Evolutionary conservation across 2,113 vertebrate species (phyloP).

Genomic region (Prochilodus magdalenae): DNA sequence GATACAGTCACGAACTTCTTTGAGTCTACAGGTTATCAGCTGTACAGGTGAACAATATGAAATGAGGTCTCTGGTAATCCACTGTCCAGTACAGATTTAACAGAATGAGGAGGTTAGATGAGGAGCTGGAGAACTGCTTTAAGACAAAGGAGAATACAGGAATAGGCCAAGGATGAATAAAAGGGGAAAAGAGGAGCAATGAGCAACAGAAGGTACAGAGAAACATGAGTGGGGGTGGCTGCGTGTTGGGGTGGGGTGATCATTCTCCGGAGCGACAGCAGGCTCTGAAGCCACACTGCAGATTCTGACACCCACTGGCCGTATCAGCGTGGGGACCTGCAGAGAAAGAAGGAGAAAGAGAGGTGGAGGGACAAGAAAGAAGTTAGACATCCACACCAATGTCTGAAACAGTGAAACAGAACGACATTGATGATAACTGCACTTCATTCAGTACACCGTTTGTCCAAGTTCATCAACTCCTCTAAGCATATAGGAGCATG

Average conservation of each 20-base stretch:
- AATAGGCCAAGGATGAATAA: constrained; percentile 39
- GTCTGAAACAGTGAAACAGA: too few relatives aligned
- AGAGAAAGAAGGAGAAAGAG: constrained; percentile 61
- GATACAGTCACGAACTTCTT: neutral
- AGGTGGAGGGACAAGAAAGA: neutral
- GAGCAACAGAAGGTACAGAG: constrained; percentile 34
- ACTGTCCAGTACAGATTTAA: neutral
- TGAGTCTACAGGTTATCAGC: neutral
- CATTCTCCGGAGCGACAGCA: constrained; percentile 99
- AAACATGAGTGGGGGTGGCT: constrained; percentile 14
- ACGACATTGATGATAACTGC: too few relatives aligned
- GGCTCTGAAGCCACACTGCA: constrained; percentile 98
- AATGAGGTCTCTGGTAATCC: neutral
- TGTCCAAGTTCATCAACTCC: too few relatives aligned
- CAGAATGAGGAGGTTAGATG: neutral
- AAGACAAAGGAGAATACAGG: neutral
- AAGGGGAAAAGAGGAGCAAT: constrained; percentile 59
- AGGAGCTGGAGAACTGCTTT: neutral
- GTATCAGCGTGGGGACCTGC: constrained; percentile 96
- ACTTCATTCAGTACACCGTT: too few relatives aligned
- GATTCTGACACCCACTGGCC: constrained; percentile 98
- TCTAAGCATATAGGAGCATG: too few relatives aligned
- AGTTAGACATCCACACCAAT: neutral
- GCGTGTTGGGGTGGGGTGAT: constrained; percentile 65
- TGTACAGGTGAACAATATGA: neutral